These are phyloP conservation scores for Hassar affinis DNA, from an alignment of 2,113 vertebrate genomes.

Conservation along the genomic window DNA sequence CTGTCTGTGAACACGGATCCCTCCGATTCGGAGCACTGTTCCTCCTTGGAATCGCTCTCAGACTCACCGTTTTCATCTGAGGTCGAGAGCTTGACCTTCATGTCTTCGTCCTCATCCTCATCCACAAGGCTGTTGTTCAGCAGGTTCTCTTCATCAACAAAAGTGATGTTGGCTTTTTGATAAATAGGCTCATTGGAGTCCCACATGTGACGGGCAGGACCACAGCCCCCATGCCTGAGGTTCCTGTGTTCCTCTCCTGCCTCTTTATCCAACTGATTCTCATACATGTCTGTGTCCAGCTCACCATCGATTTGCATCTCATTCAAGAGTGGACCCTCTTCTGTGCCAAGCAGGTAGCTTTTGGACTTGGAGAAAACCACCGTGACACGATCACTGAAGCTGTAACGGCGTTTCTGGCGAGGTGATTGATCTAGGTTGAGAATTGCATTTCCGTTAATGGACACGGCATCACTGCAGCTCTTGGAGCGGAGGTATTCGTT, in stretches of 20 bases:
- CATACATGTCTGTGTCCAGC: slow-evolving; percentile 65
- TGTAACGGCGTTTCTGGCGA: slow-evolving; percentile 73
- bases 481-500: slow-evolving; percentile 62
- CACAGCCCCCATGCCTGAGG: slow-evolving; percentile 39
- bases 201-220: slow-evolving; percentile 69
- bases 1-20: slow-evolving; percentile 83
- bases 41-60: slow-evolving; percentile 72
- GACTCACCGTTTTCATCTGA: slow-evolving; percentile 84
- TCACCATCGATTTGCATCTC: slow-evolving; percentile 66
- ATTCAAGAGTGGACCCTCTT: slow-evolving; percentile 74
- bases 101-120: slow-evolving; percentile 50
- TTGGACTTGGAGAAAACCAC: slow-evolving; percentile 87
- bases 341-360: slow-evolving; percentile 80
- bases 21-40: slow-evolving; percentile 77
- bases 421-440: slow-evolving; percentile 72
- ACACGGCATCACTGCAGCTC: slow-evolving; percentile 64
- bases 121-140: slow-evolving; percentile 65
- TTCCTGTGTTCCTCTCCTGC: slow-evolving; percentile 71
- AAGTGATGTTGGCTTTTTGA: slow-evolving; percentile 84
- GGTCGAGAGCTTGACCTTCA: slow-evolving; percentile 82
- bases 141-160: slow-evolving; percentile 80
- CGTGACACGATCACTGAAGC: slow-evolving; percentile 79
- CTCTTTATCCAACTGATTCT: slow-evolving; percentile 92
- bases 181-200: slow-evolving; percentile 85
- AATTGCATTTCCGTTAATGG: slow-evolving; percentile 66